A percentile compares a stretch with the other conserved stretches of the same genome.
phyloP scores from a whole-genome alignment of 2,888 invertebrate genomes.

The Mesodorylaimus sp. region DNA sequence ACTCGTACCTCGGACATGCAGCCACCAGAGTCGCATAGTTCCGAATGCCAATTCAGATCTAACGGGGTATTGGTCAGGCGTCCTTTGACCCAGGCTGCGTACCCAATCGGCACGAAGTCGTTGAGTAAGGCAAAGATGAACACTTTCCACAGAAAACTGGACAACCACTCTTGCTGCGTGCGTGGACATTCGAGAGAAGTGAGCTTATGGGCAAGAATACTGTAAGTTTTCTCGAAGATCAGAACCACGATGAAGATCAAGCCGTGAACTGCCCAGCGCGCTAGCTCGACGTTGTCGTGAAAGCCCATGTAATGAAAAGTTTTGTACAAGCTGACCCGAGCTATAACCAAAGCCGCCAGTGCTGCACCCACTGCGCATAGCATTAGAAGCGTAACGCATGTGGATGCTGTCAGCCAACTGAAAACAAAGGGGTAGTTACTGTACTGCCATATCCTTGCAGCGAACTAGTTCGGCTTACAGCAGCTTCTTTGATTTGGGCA shows the following conservation, averaged over 20 bases:
- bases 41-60: not conserved
- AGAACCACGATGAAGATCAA: not conserved
- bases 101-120: conserved; percentile 1
- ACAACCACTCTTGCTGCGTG: not conserved
- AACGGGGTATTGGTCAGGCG: not conserved
- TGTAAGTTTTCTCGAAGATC: not conserved
- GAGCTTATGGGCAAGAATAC: not conserved
- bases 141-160: conserved; percentile 2
- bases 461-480: too few species aligned
- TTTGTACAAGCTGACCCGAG: not conserved
- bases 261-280: not conserved
- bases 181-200: not conserved
- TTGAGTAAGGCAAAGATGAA: conserved; percentile 2
- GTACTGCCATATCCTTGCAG: too few species aligned
- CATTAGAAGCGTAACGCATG: not conserved
- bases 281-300: not conserved
- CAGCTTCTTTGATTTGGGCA: not conserved
- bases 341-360: not conserved
- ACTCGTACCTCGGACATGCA: conserved; percentile 2
- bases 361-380: not conserved
- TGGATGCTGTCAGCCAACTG: not conserved
- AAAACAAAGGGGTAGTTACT: too few species aligned
- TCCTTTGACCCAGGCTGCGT: conserved; percentile 2
- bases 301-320: not conserved
- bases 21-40: conserved; percentile 2